Evolutionary conservation across 2,797 vertebrate genomes (phyloP).

Genomic region (Syngnathus acus): DNA sequence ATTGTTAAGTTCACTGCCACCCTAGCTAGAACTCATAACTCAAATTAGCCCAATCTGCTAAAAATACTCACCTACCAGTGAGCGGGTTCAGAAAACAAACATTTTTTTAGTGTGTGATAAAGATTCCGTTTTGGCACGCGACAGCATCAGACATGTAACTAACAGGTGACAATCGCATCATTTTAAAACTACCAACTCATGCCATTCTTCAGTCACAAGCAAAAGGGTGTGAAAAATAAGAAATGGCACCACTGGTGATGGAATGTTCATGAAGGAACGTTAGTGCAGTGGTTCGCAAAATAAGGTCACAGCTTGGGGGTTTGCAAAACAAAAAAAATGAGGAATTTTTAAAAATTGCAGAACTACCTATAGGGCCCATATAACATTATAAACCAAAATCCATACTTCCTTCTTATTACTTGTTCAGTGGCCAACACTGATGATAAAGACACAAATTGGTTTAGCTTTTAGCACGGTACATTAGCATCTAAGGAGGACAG

Average conservation of each 20-base stretch:
- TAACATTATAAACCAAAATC: too few relatives aligned
- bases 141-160: not conserved
- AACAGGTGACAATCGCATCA: not conserved
- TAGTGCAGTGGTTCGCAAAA: not conserved
- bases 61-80: too few relatives aligned
- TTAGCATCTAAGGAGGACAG: not conserved
- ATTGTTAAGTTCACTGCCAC: too few relatives aligned
- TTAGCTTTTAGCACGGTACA: not conserved
- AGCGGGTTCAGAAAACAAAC: too few relatives aligned
- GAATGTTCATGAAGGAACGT: not conserved
- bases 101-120: not conserved
- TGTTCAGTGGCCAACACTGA: not conserved
- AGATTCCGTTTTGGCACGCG: not conserved
- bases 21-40: too few relatives aligned
- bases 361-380: too few relatives aligned
- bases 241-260: constrained; percentile 23
- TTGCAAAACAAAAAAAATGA: too few relatives aligned
- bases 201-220: not conserved
- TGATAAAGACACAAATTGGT: not conserved
- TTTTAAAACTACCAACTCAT: constrained; percentile 20
- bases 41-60: too few relatives aligned
- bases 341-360: too few relatives aligned
- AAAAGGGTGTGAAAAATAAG: constrained; percentile 14
- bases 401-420: not conserved
- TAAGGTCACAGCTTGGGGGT: not conserved